phyloP scores from a whole-genome alignment of 2,888 invertebrate species.

The Gnatocerus cornutus region DNA sequence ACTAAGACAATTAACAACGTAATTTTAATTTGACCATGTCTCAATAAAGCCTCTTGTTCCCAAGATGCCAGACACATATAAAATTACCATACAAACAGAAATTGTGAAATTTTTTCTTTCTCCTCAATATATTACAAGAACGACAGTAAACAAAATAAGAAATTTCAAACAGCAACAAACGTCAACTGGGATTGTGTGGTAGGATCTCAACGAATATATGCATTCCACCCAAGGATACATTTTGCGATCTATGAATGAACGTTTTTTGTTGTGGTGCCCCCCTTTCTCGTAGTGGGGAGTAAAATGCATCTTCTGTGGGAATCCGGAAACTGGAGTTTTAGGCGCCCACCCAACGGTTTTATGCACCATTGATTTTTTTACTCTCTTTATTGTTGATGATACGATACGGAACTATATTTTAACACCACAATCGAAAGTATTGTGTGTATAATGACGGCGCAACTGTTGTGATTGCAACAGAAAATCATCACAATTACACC shows the following conservation, averaged over 20 bases:
- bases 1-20: slow-evolving; percentile 45
- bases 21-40: slow-evolving; percentile 60
- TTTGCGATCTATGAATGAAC: slow-evolving; percentile 60
- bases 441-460: slow-evolving; percentile 30
- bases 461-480: slow-evolving; percentile 21
- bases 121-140: slow-evolving; percentile 15
- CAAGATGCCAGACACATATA: slow-evolving; percentile 45
- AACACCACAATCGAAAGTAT: slow-evolving; percentile 37
- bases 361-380: slow-evolving; percentile 50
- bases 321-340: slow-evolving; percentile 48
- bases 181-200: slow-evolving; percentile 54
- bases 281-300: slow-evolving; percentile 42
- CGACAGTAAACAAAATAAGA: slow-evolving; percentile 14
- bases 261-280: slow-evolving; percentile 51
- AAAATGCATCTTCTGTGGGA: slow-evolving; percentile 45
- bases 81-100: slow-evolving; percentile 58
- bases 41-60: slow-evolving; percentile 54
- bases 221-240: slow-evolving; percentile 65
- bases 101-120: slow-evolving; percentile 40
- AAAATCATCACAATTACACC: slow-evolving; percentile 1
- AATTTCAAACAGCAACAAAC: slow-evolving; percentile 27
- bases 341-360: slow-evolving; percentile 49
- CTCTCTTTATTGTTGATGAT: slow-evolving; percentile 39
- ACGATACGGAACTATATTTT: slow-evolving; percentile 43
- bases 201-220: slow-evolving; percentile 64